phyloP scores from a whole-genome alignment of 2,888 invertebrate species.

The Nysson spinosus region DNA sequence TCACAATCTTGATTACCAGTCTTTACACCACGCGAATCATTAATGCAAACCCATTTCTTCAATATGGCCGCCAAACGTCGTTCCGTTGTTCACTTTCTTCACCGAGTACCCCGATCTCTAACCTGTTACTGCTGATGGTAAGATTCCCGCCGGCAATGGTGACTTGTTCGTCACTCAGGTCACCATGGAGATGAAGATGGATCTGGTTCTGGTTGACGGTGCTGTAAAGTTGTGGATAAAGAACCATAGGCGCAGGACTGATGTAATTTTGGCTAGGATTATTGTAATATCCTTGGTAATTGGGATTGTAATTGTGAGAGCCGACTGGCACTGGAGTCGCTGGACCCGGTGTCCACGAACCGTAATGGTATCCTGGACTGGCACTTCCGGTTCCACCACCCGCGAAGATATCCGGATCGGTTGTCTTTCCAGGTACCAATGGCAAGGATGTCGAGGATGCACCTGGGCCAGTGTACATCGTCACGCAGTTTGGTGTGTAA shows the following conservation, averaged over 20 bases:
- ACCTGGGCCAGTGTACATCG: slow-evolving; percentile 72
- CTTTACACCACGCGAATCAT: too few relatives aligned
- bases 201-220: slow-evolving; percentile 93
- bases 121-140: slow-evolving; percentile 78
- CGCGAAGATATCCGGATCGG: slow-evolving; percentile 67
- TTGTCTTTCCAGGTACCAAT: slow-evolving; percentile 64
- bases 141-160: slow-evolving; percentile 77
- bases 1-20: too few relatives aligned
- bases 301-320: slow-evolving; percentile 81
- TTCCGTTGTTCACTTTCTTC: slow-evolving; percentile 79
- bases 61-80: slow-evolving; percentile 89
- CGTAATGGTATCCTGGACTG: slow-evolving; percentile 73
- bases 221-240: slow-evolving; percentile 88
- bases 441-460: slow-evolving; percentile 59
- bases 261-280: slow-evolving; percentile 82
- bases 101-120: slow-evolving; percentile 79
- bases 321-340: slow-evolving; percentile 66
- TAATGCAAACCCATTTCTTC: slow-evolving; percentile 73
- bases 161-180: slow-evolving; percentile 74
- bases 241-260: slow-evolving; percentile 84
- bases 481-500: slow-evolving; percentile 73
- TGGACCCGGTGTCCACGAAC: slow-evolving; percentile 78
- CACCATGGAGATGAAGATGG: slow-evolving; percentile 86
- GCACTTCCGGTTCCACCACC: slow-evolving; percentile 62
- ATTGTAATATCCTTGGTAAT: slow-evolving; percentile 86